A percentile compares a stretch with the other conserved stretches of the same genome.
Conservation (phyloP, 53 echinoderm and acorn worm genomes). For the Henricia sp. region DNA sequence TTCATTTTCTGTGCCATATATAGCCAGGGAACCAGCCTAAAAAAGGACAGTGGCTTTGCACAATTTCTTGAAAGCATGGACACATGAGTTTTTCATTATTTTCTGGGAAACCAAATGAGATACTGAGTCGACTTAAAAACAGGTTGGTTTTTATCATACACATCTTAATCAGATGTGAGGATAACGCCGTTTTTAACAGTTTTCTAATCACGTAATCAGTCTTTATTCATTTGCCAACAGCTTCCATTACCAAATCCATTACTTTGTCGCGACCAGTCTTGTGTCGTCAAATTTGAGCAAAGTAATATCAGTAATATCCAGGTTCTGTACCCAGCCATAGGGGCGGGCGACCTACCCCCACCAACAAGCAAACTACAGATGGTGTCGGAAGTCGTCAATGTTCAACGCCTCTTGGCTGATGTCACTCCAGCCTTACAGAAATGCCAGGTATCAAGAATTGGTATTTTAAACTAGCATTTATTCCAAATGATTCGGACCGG, state of each 20-base stretch:
- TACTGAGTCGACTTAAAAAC: too few species aligned
- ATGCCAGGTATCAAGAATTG: conserved; percentile 48
- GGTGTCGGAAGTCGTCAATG: not conserved
- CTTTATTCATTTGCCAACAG: conserved; percentile 6
- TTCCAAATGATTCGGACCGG: too few species aligned
- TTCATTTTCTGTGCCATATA: too few species aligned
- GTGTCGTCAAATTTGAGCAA: conserved; percentile 3
- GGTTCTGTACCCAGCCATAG: conserved; percentile 3
- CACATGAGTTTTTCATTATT: not conserved
- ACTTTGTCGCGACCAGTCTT: conserved; percentile 23
- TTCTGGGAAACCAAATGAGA: too few species aligned
- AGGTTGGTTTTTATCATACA: too few species aligned
- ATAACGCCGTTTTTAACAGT: too few species aligned
- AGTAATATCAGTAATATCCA: not conserved
- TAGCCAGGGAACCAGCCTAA: too few species aligned
- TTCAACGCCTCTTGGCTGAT: conserved; percentile 13
- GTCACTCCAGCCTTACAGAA: conserved; percentile 20
- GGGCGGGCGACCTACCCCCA: not conserved
- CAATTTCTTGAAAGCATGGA: too few species aligned
- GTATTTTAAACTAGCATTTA: too few species aligned
- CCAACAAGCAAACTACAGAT: conserved; percentile 9
- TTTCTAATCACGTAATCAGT: too few species aligned
- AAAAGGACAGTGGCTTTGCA: too few species aligned
- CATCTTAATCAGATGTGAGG: too few species aligned
- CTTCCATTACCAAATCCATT: conserved; percentile 26